Evolutionary conservation across 2,888 invertebrate species (phyloP).

Genomic region (Drosophila tanythrix): DNA sequence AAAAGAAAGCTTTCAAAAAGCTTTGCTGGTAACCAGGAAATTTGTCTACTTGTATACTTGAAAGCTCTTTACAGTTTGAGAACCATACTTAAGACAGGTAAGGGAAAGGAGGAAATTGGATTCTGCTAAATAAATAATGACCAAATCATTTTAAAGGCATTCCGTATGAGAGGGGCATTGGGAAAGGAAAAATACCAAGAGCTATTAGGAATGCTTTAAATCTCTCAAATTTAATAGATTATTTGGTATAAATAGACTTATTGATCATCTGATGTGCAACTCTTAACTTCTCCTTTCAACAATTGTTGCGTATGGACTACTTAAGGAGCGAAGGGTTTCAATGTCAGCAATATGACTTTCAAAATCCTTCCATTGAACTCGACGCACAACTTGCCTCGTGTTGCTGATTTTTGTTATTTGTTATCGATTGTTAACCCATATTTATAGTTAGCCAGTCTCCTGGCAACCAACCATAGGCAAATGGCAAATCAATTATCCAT

Average conservation of each 20-base stretch:
- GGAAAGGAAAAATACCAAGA: no score
- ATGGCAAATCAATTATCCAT: slow-evolving; percentile 60
- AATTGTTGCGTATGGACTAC: not conserved
- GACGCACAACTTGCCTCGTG: slow-evolving; percentile 7
- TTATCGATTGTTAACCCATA: slow-evolving; percentile 70
- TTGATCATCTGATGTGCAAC: not conserved
- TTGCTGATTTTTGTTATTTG: slow-evolving; percentile 47
- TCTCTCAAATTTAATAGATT: not conserved
- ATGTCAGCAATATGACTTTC: not conserved
- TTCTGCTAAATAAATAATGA: not conserved
- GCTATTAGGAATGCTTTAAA: not conserved
- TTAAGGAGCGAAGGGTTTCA: not conserved
- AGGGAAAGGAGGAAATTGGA: not conserved
- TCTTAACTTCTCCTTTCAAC: not conserved
- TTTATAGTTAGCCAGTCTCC: slow-evolving; percentile 56
- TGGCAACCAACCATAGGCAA: slow-evolving; percentile 61
- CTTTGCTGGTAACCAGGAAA: not conserved
- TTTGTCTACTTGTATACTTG: not conserved
- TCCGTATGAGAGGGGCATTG: accelerated
- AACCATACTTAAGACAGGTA: not conserved
- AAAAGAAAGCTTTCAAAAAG: not conserved
- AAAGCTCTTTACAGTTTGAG: not conserved
- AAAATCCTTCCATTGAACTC: not conserved
- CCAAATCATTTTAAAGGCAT: not conserved
- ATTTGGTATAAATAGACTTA: not conserved